Conservation (phyloP, 1,140 invertebrate species). For the Lerema accius region DNA sequence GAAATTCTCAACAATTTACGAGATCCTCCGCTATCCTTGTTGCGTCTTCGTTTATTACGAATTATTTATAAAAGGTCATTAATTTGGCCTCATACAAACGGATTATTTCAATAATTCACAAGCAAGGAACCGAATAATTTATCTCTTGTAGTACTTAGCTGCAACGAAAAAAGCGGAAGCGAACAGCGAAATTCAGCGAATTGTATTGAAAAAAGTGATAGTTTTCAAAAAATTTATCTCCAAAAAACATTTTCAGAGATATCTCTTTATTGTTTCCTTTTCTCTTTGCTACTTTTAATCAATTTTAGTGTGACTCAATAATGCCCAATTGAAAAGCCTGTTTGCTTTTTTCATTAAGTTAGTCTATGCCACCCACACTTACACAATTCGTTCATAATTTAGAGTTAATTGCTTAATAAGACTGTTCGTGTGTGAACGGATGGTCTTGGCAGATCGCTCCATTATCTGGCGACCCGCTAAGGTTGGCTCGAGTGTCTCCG, state of each 20-base stretch:
- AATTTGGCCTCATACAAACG: constrained; percentile 50
- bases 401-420: constrained; percentile 18
- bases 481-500: constrained; percentile 22
- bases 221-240: too few relatives aligned
- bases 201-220: too few relatives aligned
- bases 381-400: constrained; percentile 1
- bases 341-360: too few relatives aligned
- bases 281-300: too few relatives aligned
- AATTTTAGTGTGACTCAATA: too few relatives aligned
- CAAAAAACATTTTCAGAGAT: too few relatives aligned
- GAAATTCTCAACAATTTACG: constrained; percentile 6
- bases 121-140: constrained; percentile 53
- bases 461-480: constrained; percentile 24
- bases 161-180: constrained; percentile 18
- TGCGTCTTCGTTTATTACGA: constrained; percentile 43
- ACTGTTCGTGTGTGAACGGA: constrained; percentile 9
- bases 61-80: constrained; percentile 53
- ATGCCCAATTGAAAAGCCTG: too few relatives aligned
- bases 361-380: background rate
- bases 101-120: constrained; percentile 59
- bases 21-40: constrained; percentile 7
- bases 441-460: constrained; percentile 25
- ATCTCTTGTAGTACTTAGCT: constrained; percentile 34
- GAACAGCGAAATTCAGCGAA: too few relatives aligned
- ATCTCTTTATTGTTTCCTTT: too few relatives aligned